Evolutionary conservation across 2,888 invertebrate genomes (phyloP).

Genomic region (Netelia melanura): DNA sequence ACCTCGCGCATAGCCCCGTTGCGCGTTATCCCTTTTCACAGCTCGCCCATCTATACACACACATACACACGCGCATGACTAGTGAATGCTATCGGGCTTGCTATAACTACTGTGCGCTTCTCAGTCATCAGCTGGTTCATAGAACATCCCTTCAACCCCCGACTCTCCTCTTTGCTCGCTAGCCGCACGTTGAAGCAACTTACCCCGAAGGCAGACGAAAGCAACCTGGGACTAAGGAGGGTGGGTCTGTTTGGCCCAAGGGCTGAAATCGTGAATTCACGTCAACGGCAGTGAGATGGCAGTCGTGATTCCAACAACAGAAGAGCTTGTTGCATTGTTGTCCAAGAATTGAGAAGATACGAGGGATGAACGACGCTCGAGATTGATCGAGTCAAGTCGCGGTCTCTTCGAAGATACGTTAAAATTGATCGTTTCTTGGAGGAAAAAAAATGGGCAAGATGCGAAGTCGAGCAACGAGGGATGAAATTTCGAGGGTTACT

Average conservation of each 20-base stretch:
- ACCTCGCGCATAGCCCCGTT: conserved; percentile 54
- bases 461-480: not conserved
- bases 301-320: not conserved
- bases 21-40: conserved; percentile 60
- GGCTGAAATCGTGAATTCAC: not conserved
- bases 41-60: conserved; percentile 39
- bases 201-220: not conserved
- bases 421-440: conserved; percentile 41
- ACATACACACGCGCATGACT: not conserved
- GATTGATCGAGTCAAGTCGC: conserved; percentile 20
- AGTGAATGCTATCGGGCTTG: conserved; percentile 42
- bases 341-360: not conserved
- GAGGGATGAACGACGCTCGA: not conserved
- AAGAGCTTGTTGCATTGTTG: not conserved
- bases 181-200: not conserved
- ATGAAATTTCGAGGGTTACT: not conserved
- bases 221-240: too few relatives aligned
- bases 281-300: not conserved
- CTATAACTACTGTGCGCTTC: conserved; percentile 15
- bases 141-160: not conserved
- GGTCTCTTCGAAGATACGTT: not conserved
- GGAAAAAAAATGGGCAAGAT: conserved; percentile 7
- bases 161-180: not conserved
- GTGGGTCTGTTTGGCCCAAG: too few relatives aligned
- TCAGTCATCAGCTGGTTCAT: conserved; percentile 48